A percentile compares a stretch with the other conserved stretches of the same genome.
These are phyloP conservation scores for Daktulosphaira vitifoliae DNA, from an alignment of 1,140 invertebrate species.

Conservation along the genomic window DNA sequence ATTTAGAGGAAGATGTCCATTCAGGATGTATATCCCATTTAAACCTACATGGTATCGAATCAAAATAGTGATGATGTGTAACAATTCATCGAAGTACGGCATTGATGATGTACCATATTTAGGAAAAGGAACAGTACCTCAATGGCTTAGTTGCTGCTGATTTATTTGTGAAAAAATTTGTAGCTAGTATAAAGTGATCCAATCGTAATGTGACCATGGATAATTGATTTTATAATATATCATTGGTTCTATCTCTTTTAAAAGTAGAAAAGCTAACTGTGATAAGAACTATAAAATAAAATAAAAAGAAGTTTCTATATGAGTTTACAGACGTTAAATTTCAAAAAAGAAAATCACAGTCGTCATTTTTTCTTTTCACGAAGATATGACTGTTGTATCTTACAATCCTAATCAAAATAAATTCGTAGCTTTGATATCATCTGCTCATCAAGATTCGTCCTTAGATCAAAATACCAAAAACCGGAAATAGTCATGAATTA, in stretches of 20 bases:
- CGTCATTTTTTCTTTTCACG: constrained; percentile 35
- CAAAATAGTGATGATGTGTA: constrained; percentile 43
- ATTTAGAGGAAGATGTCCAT: constrained; percentile 43
- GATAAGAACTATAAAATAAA: constrained; percentile 46
- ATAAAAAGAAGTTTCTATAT: constrained; percentile 44
- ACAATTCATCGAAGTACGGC: constrained; percentile 41
- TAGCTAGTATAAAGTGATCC: constrained; percentile 38
- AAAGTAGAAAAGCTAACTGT: constrained; percentile 41
- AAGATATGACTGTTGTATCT: constrained; percentile 34
- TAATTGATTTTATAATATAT: constrained; percentile 44
- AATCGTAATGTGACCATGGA: constrained; percentile 42
- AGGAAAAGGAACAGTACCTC: constrained; percentile 39
- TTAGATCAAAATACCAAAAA: constrained; percentile 36
- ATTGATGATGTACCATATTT: constrained; percentile 41
- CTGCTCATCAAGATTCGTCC: constrained; percentile 34
- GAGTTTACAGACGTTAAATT: constrained; percentile 34
- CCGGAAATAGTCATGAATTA: constrained; percentile 40
- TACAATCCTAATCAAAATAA: constrained; percentile 37
- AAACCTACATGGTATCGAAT: constrained; percentile 47
- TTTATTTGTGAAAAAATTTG: constrained; percentile 39
- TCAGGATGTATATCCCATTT: constrained; percentile 45
- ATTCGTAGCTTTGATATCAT: constrained; percentile 39
- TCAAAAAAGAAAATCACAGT: constrained; percentile 5
- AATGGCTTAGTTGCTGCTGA: constrained; percentile 29
- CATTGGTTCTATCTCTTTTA: constrained; percentile 40